Evolutionary conservation across 2,113 vertebrate species (phyloP).

Genomic region (Oryzias javanicus): DNA sequence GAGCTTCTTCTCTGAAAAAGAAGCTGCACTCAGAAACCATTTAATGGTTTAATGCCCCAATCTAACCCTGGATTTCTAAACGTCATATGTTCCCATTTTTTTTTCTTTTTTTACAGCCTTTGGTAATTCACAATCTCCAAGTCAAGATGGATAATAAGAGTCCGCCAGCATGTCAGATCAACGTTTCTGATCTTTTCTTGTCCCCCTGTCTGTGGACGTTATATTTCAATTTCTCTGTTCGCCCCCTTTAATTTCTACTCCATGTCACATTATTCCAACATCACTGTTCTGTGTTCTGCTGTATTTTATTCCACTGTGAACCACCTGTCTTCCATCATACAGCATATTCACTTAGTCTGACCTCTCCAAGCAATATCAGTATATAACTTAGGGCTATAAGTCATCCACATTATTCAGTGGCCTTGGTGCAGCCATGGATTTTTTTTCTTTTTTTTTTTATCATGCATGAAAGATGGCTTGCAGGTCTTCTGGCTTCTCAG

Average conservation of each 20-base stretch:
- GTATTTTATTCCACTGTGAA: constrained; percentile 29
- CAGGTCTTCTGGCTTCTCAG: constrained; percentile 34
- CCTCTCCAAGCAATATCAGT: constrained; percentile 22
- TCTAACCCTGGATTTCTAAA: too few species aligned
- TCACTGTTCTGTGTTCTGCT: constrained; percentile 18
- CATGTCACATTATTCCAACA: neutral
- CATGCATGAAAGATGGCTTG: constrained; percentile 49
- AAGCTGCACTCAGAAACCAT: too few species aligned
- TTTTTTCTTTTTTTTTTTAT: constrained; percentile 39
- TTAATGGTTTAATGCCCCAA: too few species aligned
- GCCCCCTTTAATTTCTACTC: neutral
- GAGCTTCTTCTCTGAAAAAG: too few species aligned
- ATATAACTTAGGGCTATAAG: constrained; percentile 33
- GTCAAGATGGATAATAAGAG: too few species aligned
- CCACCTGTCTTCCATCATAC: constrained; percentile 26
- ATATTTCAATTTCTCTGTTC: constrained; percentile 2
- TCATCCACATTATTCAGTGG: constrained; percentile 49
- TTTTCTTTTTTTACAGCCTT: too few species aligned
- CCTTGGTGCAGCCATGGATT: constrained; percentile 42
- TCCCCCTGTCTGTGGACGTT: neutral
- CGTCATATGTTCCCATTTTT: too few species aligned
- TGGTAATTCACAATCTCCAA: too few species aligned
- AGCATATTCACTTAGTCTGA: constrained; percentile 25
- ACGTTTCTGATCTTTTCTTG: constrained; percentile 14
- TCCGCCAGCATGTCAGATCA: neutral